Evolutionary conservation across 2,797 vertebrate genomes (phyloP).

Genomic region (Muscicapa striata): DNA sequence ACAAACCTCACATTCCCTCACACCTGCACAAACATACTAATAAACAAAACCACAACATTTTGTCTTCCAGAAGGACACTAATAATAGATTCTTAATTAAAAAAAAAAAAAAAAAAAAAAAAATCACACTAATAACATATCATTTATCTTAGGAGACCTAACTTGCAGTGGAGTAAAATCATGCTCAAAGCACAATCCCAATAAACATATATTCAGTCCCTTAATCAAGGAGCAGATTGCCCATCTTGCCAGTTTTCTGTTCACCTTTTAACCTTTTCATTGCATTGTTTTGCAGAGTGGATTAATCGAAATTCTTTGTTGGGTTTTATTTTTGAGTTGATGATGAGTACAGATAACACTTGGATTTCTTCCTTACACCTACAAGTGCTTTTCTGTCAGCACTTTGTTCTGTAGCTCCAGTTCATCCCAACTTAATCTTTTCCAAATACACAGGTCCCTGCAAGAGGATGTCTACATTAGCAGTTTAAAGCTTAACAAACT

Average conservation of each 20-base stretch:
- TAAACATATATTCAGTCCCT: accelerated
- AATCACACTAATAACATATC: conserved; percentile 38
- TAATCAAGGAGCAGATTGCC: background rate
- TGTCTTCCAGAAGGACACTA: conserved; percentile 3
- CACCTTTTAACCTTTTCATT: background rate
- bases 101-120: conserved; percentile 47
- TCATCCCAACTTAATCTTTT: background rate
- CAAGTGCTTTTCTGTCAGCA: background rate
- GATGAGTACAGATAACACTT: background rate
- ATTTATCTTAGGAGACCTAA: conserved; percentile 39
- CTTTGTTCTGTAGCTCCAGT: background rate
- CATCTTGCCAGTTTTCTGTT: background rate
- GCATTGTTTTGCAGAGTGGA: background rate
- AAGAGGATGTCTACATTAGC: background rate
- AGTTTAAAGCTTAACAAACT: background rate
- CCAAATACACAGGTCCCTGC: background rate
- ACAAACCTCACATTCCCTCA: conserved; percentile 3
- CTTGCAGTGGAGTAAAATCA: conserved; percentile 27
- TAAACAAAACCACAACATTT: conserved; percentile 16
- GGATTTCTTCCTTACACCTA: background rate
- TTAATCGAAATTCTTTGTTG: background rate
- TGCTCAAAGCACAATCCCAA: background rate
- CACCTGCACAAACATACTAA: background rate
- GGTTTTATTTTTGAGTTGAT: background rate
- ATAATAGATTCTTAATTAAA: conserved; percentile 35